phyloP scores from a whole-genome alignment of 2,113 vertebrate species.

The Lepidothrix coronata region DNA sequence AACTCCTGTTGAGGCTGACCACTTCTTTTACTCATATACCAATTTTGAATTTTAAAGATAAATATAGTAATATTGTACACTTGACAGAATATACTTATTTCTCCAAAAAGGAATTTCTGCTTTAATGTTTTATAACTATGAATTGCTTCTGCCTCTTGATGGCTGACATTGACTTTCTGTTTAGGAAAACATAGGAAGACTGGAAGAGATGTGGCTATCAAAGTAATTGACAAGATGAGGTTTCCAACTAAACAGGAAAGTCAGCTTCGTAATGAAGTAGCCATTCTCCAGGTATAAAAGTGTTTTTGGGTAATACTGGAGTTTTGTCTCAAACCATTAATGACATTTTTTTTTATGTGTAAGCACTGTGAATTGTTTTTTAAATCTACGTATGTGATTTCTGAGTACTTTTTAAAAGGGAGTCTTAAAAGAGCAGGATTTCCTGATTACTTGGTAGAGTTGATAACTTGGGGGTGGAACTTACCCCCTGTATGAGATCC shows the following conservation, averaged over 20 bases:
- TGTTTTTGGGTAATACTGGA: not conserved
- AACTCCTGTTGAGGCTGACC: not conserved
- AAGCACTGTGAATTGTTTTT: not conserved
- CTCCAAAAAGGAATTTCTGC: not conserved
- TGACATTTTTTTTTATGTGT: not conserved
- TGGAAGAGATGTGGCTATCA: conserved; percentile 97
- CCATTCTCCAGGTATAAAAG: conserved; percentile 93
- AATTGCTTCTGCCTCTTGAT: not conserved
- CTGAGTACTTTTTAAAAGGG: not conserved
- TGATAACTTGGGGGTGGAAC: not conserved
- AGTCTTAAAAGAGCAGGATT: not conserved
- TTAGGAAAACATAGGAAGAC: conserved; percentile 97
- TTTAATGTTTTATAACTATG: not conserved
- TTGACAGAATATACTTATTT: not conserved
- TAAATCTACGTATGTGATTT: not conserved
- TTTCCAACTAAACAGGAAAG: conserved; percentile 99
- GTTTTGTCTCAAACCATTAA: not conserved
- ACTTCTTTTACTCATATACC: not conserved
- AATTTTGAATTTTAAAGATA: not conserved
- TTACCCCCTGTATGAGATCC: fast-evolving
- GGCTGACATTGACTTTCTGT: not conserved
- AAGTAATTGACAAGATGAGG: conserved; percentile 98
- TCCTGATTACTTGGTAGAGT: not conserved
- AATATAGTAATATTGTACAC: not conserved
- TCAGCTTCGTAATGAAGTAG: conserved; percentile 97